Conservation (phyloP, 2,888 invertebrate species). For the Mongoloraphidia duomilia region DNA sequence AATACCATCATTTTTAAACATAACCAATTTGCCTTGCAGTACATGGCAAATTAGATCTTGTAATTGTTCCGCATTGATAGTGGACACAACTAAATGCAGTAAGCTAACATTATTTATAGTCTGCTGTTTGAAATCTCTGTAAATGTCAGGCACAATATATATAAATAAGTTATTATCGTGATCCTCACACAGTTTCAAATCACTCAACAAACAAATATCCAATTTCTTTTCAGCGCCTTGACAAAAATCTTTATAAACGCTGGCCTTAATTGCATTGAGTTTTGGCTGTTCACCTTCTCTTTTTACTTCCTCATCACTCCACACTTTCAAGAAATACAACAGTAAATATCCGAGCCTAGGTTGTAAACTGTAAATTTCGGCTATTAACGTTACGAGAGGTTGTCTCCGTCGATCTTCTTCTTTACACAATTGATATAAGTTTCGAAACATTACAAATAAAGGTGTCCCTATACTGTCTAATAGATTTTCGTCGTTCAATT, state of each 20-base stretch:
- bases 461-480: constrained; percentile 63
- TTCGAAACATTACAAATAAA: constrained; percentile 76
- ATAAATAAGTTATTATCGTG: constrained; percentile 79
- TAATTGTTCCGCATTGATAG: constrained; percentile 78
- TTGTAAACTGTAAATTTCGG: constrained; percentile 61
- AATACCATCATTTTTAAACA: constrained; percentile 67
- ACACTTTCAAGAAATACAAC: constrained; percentile 78
- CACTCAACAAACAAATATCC: constrained; percentile 58
- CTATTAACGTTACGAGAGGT: constrained; percentile 62
- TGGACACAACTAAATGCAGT: constrained; percentile 77
- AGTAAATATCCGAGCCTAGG: constrained; percentile 72
- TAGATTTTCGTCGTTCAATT: constrained; percentile 44
- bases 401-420: constrained; percentile 64
- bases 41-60: constrained; percentile 84
- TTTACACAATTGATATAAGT: constrained; percentile 53
- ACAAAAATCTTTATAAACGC: constrained; percentile 81
- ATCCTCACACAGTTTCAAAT: constrained; percentile 78
- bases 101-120: constrained; percentile 79
- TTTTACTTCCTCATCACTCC: constrained; percentile 40
- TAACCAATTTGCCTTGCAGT: constrained; percentile 72
- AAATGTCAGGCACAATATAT: constrained; percentile 86
- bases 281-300: constrained; percentile 30
- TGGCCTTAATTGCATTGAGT: constrained; percentile 57
- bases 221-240: constrained; percentile 62
- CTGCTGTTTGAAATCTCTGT: constrained; percentile 75